These are phyloP conservation scores for Suncus etruscus DNA, from an alignment of 2,113 vertebrate species.

Conservation along the genomic window DNA sequence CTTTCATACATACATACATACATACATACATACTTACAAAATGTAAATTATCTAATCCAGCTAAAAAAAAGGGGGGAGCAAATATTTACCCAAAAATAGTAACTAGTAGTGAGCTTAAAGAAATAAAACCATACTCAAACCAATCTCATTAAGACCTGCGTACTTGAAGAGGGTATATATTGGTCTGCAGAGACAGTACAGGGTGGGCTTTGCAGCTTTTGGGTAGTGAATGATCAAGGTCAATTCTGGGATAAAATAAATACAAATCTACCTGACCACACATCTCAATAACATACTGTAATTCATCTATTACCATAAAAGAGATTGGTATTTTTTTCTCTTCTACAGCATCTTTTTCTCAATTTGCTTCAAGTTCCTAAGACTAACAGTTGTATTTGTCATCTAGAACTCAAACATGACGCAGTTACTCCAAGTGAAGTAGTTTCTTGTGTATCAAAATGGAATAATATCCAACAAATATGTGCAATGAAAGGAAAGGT, in stretches of 20 bases:
- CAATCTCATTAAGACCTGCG: background rate
- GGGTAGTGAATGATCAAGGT: background rate
- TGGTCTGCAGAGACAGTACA: rapidly evolving
- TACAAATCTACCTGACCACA: background rate
- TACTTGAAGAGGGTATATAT: background rate
- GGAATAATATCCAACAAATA: background rate
- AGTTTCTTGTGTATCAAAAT: background rate
- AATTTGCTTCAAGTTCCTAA: background rate
- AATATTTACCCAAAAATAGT: background rate
- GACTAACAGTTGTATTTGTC: conserved; percentile 25
- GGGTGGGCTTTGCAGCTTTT: background rate
- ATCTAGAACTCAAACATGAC: background rate
- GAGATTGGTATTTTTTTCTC: background rate
- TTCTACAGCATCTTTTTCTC: background rate
- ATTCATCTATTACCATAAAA: background rate
- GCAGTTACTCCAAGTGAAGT: conserved; percentile 13
- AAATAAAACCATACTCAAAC: background rate
- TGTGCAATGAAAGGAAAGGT: background rate
- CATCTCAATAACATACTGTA: background rate
- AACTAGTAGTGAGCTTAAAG: background rate
- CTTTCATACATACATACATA: background rate
- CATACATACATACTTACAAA: too few relatives aligned
- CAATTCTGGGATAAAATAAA: background rate
- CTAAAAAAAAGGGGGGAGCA: background rate
- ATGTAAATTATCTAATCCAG: background rate